Base-by-base conservation (phyloP, 2,113 vertebrate genomes). In the Trichomycterus rosablanca region DNA sequence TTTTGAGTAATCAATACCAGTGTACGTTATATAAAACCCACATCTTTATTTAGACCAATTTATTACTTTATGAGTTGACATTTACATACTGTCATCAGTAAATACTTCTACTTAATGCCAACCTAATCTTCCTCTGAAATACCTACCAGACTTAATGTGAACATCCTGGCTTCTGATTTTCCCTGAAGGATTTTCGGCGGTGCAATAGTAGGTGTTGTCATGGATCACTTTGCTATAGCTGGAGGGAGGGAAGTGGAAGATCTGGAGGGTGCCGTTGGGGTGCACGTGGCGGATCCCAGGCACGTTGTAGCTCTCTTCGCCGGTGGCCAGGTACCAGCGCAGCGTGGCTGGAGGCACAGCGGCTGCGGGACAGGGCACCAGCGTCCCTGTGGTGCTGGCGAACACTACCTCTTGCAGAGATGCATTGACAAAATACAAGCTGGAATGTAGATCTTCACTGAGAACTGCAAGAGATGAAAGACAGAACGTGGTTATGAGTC, bases 361-460 rank as follows among this genome's bases (percentile, higher is more conserved):
- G 74, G 92, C 93, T 67, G 94, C 95, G 18, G 95, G 95, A 88
- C 95, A 98, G 90, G 96, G 93, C 86, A 97, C 94, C 83, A 93
- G 74, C 10, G 93, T 94, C 92, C 96, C 96, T 86, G 93, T 94
- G 85, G 95, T 97, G 89, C 95, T 98, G 79, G 96, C 96, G 81
- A 98, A 98, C 88, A 98, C 93, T 97, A 98, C 93, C 94, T 97
- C 95, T 97, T 98, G 96, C 92, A 98, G 79, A 94, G 96, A 97
- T 94, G 94, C 95, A 98, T 98, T 97, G 93, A 98, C 94, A 85
- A 98, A 98, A 79, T 97, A 98, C 80, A 98, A 88, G 89, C 93
- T 98, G 92, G 95, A 91, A 67, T 92, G 94, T 77, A 97, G 90
- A 78, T 97, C 96, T 84, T 98, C 95, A 90, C 91, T 87, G 88